Conservation (phyloP, 1,140 invertebrate genomes). For the Drosophila insularis region DNA sequence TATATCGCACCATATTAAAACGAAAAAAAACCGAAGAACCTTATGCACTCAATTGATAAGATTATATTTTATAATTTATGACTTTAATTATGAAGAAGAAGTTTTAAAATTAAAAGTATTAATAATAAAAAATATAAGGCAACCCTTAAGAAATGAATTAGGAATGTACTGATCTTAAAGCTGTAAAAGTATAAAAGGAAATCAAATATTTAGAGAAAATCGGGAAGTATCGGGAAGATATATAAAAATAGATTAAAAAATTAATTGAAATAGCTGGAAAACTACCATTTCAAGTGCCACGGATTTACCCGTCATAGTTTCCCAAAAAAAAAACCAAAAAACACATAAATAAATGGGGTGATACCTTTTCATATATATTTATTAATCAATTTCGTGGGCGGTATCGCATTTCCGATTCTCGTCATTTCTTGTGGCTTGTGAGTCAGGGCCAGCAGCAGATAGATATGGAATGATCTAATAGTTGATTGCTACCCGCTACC, state of each 20-base stretch:
- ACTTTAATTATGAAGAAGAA: conserved; percentile 12
- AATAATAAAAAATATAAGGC: neutral
- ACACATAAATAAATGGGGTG: neutral
- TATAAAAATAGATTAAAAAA: no score
- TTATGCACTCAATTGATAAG: conserved; percentile 56
- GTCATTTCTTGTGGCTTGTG: neutral
- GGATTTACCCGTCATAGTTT: neutral
- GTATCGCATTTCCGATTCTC: conserved; percentile 6
- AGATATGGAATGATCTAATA: conserved; percentile 8
- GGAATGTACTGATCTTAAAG: no score
- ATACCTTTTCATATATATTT: neutral
- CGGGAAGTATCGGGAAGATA: no score
- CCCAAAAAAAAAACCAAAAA: no score
- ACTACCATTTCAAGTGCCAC: no score
- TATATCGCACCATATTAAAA: conserved; percentile 26
- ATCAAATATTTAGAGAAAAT: no score
- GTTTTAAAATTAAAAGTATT: neutral
- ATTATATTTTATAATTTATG: conserved; percentile 51
- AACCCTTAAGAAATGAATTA: neutral
- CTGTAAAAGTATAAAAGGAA: no score
- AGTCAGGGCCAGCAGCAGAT: neutral
- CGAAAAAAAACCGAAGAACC: neutral
- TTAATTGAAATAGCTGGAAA: no score
- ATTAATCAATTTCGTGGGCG: conserved; percentile 7
- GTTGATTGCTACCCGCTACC: neutral